A percentile compares a stretch with the other conserved stretches of the same genome.
phyloP scores from a whole-genome alignment of 92 coral and sea anemone genomes.

The Umimayanthus chanpuru region DNA sequence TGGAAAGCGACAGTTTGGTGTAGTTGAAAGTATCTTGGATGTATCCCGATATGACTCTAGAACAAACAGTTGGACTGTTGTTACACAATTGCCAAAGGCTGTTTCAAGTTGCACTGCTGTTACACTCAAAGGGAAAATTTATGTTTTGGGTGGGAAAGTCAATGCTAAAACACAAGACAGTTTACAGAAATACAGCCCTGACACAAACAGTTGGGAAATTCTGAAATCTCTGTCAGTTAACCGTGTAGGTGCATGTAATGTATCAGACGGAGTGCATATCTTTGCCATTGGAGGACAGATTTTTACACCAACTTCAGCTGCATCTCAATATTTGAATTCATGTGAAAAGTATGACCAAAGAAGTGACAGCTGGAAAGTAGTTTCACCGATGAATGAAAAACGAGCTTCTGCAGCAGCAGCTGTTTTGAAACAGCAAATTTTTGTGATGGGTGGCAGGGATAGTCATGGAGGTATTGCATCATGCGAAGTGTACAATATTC shows the following conservation, averaged over 20 bases:
- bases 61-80: no score
- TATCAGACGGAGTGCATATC: no score
- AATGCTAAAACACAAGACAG: no score
- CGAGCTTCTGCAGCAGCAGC: not conserved
- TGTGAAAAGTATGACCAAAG: not conserved
- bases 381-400: not conserved
- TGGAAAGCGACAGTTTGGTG: not conserved
- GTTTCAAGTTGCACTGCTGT: no score
- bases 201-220: no score
- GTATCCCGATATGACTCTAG: not conserved
- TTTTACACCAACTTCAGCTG: not conserved
- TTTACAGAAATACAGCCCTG: no score
- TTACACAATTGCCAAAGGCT: no score
- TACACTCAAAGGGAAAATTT: no score
- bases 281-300: no score
- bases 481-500: not conserved
- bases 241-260: no score
- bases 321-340: not conserved
- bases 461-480: not conserved
- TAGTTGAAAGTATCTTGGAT: not conserved
- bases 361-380: not conserved
- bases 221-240: no score
- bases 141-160: no score
- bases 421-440: not conserved
- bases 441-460: not conserved